phyloP scores from a whole-genome alignment of 1,140 invertebrate species.

The Magallana angulata region DNA sequence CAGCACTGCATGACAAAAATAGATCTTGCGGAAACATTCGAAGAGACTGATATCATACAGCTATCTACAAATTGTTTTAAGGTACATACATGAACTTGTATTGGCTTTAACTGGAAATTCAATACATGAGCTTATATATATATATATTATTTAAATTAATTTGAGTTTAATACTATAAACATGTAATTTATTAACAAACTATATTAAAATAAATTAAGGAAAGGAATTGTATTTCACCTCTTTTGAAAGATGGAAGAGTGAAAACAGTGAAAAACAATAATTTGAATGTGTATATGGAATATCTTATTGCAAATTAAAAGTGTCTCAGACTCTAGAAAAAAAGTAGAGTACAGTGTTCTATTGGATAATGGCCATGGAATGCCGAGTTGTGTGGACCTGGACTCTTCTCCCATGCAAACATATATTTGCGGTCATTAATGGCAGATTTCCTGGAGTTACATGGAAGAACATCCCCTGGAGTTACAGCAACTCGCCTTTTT shows the following conservation, averaged over 20 bases:
- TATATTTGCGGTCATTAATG: conserved; percentile 30
- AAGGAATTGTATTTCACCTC: background rate
- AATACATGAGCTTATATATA: background rate
- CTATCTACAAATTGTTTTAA: background rate
- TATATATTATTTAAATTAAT: too few species aligned
- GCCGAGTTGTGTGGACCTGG: conserved; percentile 27
- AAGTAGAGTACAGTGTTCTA: conserved; percentile 1
- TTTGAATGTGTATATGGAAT: background rate
- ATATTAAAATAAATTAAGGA: background rate
- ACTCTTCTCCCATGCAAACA: conserved; percentile 33
- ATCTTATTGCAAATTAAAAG: background rate
- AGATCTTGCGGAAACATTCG: background rate
- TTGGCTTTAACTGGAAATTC: background rate
- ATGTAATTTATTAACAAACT: too few species aligned
- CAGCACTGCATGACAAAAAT: conserved; percentile 5
- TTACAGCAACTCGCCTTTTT: conserved; percentile 33
- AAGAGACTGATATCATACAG: background rate
- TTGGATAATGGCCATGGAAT: background rate
- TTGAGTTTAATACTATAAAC: too few species aligned
- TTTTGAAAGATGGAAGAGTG: background rate
- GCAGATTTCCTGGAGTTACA: background rate
- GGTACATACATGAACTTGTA: background rate
- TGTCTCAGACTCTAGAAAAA: background rate
- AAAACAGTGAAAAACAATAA: background rate
- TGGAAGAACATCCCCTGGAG: conserved; percentile 8